These are phyloP conservation scores for Phallusia fumigata DNA, from an alignment of 23 tunicate species.

Conservation along the genomic window DNA sequence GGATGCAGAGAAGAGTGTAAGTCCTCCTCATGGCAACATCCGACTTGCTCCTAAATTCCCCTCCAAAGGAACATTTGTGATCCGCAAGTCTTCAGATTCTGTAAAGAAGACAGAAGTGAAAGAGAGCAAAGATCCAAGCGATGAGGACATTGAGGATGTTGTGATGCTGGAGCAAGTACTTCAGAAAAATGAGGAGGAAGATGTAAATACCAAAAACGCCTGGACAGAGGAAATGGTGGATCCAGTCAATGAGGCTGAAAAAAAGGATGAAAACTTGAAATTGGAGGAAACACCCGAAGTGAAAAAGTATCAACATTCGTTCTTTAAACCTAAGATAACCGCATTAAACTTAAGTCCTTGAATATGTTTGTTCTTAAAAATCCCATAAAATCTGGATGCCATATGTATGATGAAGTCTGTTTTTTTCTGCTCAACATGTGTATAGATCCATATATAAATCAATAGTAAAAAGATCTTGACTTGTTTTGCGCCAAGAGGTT, in stretches of 20 bases:
- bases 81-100: conserved; percentile 7
- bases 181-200: not conserved
- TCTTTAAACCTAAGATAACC: too few relatives aligned
- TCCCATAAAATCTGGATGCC: too few relatives aligned
- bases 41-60: not conserved
- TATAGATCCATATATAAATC: too few relatives aligned
- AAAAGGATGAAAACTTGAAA: not conserved
- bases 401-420: too few relatives aligned
- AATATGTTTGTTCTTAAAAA: too few relatives aligned
- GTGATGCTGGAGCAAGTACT: conserved; percentile 7
- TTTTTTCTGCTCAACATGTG: too few relatives aligned
- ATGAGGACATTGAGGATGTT: conserved; percentile 6
- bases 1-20: not conserved
- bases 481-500: too few relatives aligned
- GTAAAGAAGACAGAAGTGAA: not conserved
- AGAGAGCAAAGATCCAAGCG: not conserved
- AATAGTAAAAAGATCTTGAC: too few relatives aligned
- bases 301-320: not conserved
- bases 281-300: not conserved
- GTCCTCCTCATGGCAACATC: not conserved
- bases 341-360: too few relatives aligned
- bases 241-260: not conserved
- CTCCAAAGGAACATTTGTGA: conserved; percentile 9
- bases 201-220: not conserved
- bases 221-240: not conserved